Evolutionary conservation across 1,140 invertebrate genomes (phyloP), one percentile per base, ranked within the genome.

Genomic region (Zeugodacus cucurbitae): DNA sequence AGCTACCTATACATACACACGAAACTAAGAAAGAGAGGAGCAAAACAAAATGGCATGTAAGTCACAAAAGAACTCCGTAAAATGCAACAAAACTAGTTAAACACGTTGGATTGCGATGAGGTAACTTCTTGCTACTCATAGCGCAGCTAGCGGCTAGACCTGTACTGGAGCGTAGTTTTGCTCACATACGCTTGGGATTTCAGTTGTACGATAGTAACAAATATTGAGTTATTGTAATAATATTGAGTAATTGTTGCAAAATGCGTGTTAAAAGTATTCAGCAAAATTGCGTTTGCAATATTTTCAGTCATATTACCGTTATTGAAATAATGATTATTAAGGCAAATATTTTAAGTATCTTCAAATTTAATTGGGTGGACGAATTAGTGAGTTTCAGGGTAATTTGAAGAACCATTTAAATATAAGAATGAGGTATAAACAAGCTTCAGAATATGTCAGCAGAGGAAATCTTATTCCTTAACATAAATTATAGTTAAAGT

Each of bases 1-100:
- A 82, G 32, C 17, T 8, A 78, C 34, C 26, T 48, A 8, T 41
- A 74, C 41, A 34, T 32, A 74, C 34, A 74, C 17, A 41, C n/a
- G 29, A 37, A n/a, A 82, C 41, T 82, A 82, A 44, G 86, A 70
- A 89, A 82, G 57, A 26, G 26, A 58, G 62, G 64, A 54, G 74
- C 86, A 89, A 87, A 87, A 87, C 44, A 85, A 64, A 78, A 85
- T 54, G 62, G n/a, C 17, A 86, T 59, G 37, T 86, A 86, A 82
- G 74, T 82, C 74, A 82, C 74, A 82, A 82, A 88, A 59, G 62
- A 70, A 87, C 82, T n/a, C 57, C 57, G 57, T 86, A 67, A 78
- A 74, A 64, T 44, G 26, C 44, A 44, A 48, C 32, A 41, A 85
- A 67, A 48, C 86, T 37, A 57, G 54, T 89, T 54, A 70, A 86